A percentile compares a stretch with the other conserved stretches of the same genome.
These are phyloP conservation scores for Napeogenes sylphis DNA, from an alignment of 2,888 invertebrate species.

Conservation along the genomic window DNA sequence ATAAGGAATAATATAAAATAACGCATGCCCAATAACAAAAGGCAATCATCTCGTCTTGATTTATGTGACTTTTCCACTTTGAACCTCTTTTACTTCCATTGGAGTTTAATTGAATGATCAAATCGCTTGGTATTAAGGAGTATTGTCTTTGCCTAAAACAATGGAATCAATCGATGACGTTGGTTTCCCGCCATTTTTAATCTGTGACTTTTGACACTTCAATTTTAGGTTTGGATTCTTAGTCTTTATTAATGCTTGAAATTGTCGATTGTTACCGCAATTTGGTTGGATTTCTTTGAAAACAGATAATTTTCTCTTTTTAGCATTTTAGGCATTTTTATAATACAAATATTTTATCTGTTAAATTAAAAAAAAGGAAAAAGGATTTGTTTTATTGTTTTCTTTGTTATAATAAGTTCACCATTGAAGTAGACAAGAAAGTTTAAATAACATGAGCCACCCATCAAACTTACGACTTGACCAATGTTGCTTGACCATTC, in stretches of 20 bases:
- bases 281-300: not conserved
- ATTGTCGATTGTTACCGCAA: conserved; percentile 5
- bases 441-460: too few relatives aligned
- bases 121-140: conserved; percentile 54
- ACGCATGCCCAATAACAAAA: conserved; percentile 49
- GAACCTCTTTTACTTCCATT: conserved; percentile 72
- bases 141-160: conserved; percentile 58
- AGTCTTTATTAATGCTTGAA: conserved; percentile 7
- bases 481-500: too few relatives aligned
- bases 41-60: conserved; percentile 57
- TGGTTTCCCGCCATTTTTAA: conserved; percentile 38
- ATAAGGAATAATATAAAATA: too few relatives aligned
- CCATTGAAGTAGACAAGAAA: too few relatives aligned
- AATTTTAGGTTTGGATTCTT: conserved; percentile 24
- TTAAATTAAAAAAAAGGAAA: too few relatives aligned
- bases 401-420: not conserved
- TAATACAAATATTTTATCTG: not conserved
- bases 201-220: conserved; percentile 32
- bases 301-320: not conserved
- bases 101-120: conserved; percentile 70
- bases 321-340: conserved; percentile 1
- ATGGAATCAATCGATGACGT: conserved; percentile 59
- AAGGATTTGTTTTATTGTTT: too few relatives aligned
- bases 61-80: conserved; percentile 61
- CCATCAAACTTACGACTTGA: too few relatives aligned